These are phyloP conservation scores for Nyctibius grandis DNA, from an alignment of 2,797 vertebrate genomes.

Conservation along the genomic window DNA sequence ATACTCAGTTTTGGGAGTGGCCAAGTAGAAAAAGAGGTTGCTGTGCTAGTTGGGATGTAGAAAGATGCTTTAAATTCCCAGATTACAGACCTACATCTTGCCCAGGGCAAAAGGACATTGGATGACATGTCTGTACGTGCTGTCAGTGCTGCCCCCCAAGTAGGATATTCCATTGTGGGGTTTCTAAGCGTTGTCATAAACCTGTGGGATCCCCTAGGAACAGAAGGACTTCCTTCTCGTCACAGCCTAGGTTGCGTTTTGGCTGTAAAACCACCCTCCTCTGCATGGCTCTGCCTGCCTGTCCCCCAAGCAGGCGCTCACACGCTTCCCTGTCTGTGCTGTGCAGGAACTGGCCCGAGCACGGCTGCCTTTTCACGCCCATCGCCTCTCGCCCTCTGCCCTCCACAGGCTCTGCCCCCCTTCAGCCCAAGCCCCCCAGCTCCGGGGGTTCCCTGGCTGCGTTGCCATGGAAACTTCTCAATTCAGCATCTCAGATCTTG, in stretches of 20 bases:
- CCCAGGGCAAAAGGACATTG: not conserved
- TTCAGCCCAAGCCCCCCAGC: not conserved
- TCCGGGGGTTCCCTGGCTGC: not conserved
- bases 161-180: not conserved
- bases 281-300: not conserved
- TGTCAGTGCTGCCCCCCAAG: not conserved
- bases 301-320: not conserved
- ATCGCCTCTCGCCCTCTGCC: accelerated
- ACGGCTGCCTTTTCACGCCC: accelerated
- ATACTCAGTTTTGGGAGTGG: not conserved
- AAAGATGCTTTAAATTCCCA: not conserved
- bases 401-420: not conserved
- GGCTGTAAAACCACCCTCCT: not conserved
- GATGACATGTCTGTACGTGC: not conserved
- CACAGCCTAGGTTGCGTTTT: not conserved
- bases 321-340: accelerated
- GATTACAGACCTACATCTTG: not conserved
- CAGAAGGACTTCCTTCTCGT: not conserved
- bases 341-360: not conserved
- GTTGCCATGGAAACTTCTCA: slow-evolving; percentile 35
- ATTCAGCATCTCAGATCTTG: not conserved
- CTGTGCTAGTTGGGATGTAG: not conserved
- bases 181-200: not conserved
- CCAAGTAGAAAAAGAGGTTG: not conserved
- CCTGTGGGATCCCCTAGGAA: not conserved